These are phyloP conservation scores for Linurgus olivaceus DNA, from an alignment of 2,797 vertebrate genomes.

Conservation along the genomic window DNA sequence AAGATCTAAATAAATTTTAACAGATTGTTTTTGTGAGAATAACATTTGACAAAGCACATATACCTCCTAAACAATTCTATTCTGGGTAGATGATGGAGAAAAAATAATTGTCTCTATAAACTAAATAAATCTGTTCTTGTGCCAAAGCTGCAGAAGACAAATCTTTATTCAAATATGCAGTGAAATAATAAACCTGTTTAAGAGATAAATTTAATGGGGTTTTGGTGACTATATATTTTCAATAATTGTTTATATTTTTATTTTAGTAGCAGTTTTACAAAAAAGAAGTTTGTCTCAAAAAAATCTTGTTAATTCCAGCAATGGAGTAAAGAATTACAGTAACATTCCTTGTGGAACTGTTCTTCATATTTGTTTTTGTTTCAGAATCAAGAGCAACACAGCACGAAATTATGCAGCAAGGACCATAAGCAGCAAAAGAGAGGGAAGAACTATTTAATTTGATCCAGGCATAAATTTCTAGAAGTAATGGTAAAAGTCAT, in stretches of 20 bases:
- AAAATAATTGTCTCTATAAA: slow-evolving; percentile 71
- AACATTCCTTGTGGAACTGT: background rate
- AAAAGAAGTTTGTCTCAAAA: slow-evolving; percentile 42
- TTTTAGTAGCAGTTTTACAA: slow-evolving; percentile 65
- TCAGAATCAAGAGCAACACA: background rate
- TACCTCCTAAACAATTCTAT: slow-evolving; percentile 28
- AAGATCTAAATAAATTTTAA: slow-evolving; percentile 45
- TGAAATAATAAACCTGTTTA: slow-evolving; percentile 77
- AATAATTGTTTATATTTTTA: slow-evolving; percentile 76
- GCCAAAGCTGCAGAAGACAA: slow-evolving; percentile 72
- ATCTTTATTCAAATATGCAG: slow-evolving; percentile 67
- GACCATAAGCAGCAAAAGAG: background rate
- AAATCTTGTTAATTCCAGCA: background rate
- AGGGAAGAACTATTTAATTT: background rate
- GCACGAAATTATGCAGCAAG: background rate
- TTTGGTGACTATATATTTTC: slow-evolving; percentile 71
- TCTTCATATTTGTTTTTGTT: slow-evolving; percentile 13
- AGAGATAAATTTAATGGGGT: slow-evolving; percentile 70
- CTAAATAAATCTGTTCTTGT: slow-evolving; percentile 71
- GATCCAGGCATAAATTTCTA: background rate
- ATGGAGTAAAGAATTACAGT: background rate
- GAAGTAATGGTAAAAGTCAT: background rate
- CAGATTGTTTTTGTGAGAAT: slow-evolving; percentile 36
- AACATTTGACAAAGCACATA: slow-evolving; percentile 20
- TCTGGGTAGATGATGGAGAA: slow-evolving; percentile 23